Base-by-base conservation (phyloP, 37 sponge, comb jelly and placozoan genomes). In the Mnemiopsis leidyi region DNA sequence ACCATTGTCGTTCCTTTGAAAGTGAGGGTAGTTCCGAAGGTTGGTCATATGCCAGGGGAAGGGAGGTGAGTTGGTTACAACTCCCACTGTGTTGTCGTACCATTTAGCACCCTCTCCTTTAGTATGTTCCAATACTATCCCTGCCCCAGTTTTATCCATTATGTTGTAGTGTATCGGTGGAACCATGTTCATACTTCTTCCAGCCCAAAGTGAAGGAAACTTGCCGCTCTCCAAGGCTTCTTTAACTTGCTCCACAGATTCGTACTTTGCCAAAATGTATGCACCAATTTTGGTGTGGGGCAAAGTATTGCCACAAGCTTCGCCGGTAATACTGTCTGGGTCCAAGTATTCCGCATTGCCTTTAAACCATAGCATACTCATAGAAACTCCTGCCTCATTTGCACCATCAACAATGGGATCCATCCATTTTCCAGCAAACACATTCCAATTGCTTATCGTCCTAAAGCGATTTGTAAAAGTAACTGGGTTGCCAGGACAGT, bases 21-120 rank as follows among this genome's bases (percentile, higher is more conserved):
- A 13, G 20, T 77, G 34, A 16, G 79, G 79, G 18, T 77, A 77
- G 32, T 34, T 31, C 36, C 36, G 1, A 36, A 77, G 34, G 36
- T 77, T 77, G 79, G 30, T 32, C 79, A 77, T 77, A 36, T 77
- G 79, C 79, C 79, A 77, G 20, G 36, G 9, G 79, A 21, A 77
- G 20, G 26, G 20, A 3, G 79, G 79, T 1, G 79, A 77, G 79
- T 77, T 77, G 1, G 79, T 77, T 36, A 77, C 9, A 1, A 77
- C 79, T 13, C 79, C 79, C 2, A 77, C 36, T 34, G 34, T 34
- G 36, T 77, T 77, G 20, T 9, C 20, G 18, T 77, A 77, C 35
- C 20, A 26, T 20, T 34, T 77, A 33, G 18, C 32, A 1, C 79
- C 79, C 20, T 77, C 35, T 48, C 61, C 61, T 31, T 34, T 77